Base-by-base conservation (phyloP, 2,113 vertebrate genomes). In the Ardeotis arabs region DNA sequence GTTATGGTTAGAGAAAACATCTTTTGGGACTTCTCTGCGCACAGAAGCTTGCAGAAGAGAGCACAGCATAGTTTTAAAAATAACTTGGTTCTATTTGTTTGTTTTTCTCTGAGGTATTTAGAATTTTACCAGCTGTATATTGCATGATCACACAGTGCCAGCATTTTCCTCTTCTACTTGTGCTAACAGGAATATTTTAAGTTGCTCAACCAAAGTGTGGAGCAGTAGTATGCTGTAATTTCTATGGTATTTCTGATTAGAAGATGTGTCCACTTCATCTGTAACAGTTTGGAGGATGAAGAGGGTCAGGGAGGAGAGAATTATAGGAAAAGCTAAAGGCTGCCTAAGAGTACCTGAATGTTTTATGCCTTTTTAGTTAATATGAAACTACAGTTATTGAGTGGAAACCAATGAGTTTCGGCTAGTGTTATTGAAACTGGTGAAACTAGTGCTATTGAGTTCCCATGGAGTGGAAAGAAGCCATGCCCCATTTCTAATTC, bases 231-330 rank as follows among this genome's bases (percentile, higher is more conserved):
- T 93, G 64, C 41, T 87, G 78, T 95, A 84, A 96, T 91, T 95
- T 76, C 85, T 56, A 4, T 87, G 82, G 63, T 97, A 93, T 93
- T 97, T 97, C 87, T 93, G 60, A 91, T 88, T 92, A 95, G 68
- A 76, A 84, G 91, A 91, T 9, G 2, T 53, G 67, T 74, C 94
- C 53, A 50, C 60, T 95, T 95, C 41, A 75, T 29, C 45, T 93
- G 41, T 77, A 75, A 50, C 33, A 45, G 50, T 52, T 84, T 66
- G 59, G 68, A 64, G 66, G 80, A 67, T 41, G 4, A 44, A 14
- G 37, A 95, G 62, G 44, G 87, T 64, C 58, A 33, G 69, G 79
- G 35, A 81, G 9, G 69, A 92, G 84, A 69, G 79, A 74, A 89
- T 5, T n/a, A 20, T 3, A 62, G 55, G 31, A 80, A 76, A 93